Evolutionary conservation across 1,140 invertebrate species (phyloP), one percentile per base, ranked within the genome.

Genomic region (Zaprionus inermis): DNA sequence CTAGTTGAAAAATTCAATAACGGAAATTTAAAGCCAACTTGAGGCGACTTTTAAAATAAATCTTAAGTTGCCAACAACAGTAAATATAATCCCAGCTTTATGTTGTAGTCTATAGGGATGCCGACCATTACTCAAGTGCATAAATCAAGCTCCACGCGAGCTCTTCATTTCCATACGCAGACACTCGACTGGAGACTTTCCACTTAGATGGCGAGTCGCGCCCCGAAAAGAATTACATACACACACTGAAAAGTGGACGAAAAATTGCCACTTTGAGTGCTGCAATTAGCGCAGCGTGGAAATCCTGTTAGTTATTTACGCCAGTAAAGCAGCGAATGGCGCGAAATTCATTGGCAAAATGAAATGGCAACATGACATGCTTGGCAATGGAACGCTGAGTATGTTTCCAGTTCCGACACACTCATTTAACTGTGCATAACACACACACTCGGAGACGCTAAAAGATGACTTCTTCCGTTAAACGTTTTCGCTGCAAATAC

Each of bases 61-160:
- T 68, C 81, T 78, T 49, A 78, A 70, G 67, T 71, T 75, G 64
- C 28, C n/a, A 66, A 66, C 38, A 34, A 67, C 49, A 63, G 52
- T 49, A 68, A 66, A 18, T 63, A 54, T 49, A 68, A 69, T 18
- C 24, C n/a, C n/a, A 41, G 59, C 36, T 64, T 66, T 77, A 52
- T 70, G 65, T 49, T 9, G 41, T 1, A 7, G 57, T 36, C 59
- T 28, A 49, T 41, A 11, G n/a, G 44, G n/a, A 52, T 44, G 59
- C 52, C 52, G 46, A 20, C 76, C 82, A 85, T 85, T 85, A 86
- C 78, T 86, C 60, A 67, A 79, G 68, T 76, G 52, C 64, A 81
- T 82, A 81, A 85, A 86, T 85, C 83, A 85, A 80, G 60, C 49
- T 76, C 44, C 67, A 57, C 75, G 38, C 71, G 60, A 76, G 36